Evolutionary conservation across 2,888 invertebrate genomes (phyloP), one percentile per base, ranked within the genome.

Genomic region (Philereme transversata): DNA sequence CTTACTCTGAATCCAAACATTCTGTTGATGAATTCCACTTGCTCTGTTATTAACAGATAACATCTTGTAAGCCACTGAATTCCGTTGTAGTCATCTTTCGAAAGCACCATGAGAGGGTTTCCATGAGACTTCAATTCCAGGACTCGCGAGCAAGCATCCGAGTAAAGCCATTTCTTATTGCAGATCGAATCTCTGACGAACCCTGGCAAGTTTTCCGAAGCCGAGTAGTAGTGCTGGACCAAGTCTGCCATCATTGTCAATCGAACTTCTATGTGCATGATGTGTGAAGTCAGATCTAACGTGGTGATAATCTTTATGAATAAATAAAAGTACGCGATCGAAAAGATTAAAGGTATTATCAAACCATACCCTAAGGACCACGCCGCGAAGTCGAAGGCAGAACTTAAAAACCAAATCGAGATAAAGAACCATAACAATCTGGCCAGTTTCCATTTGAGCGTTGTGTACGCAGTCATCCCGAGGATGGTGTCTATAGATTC

Each of bases 1-100:
- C 84, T 81, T 80, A 89, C 90, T 79, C 90, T 77, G 45, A 83
- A 72, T 62, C 89, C 90, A 70, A 77, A 88, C 78, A 87, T 83
- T 67, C 73, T 74, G 69, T 89, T 89, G 36, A 89, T 79, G 61
- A 82, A 88, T 5, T 67, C 72, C 5, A 82, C 80, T 76, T 88
- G 89, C 58, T 89, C 87, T 5, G 75, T 78, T 40, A 90, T 60
- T 62, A 86, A 65, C 51, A 90, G 70, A 61, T 90, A 90, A 67
- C 86, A 86, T 64, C 77, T 81, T 34, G 75, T 77, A 4, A 89
- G 66, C 58, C 68, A 75, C 61, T 81, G 78, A 5, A 85, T 70
- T 65, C 79, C 72, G 22, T 69, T 51, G 6, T 57, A 65, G 10
- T 71, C 65, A 8, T 72, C 60, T 4, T 48, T 22, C 3, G 65